Evolutionary conservation across 1,140 invertebrate genomes (phyloP), one percentile per base, ranked within the genome.

Genomic region (Leptoteleia sp.): DNA sequence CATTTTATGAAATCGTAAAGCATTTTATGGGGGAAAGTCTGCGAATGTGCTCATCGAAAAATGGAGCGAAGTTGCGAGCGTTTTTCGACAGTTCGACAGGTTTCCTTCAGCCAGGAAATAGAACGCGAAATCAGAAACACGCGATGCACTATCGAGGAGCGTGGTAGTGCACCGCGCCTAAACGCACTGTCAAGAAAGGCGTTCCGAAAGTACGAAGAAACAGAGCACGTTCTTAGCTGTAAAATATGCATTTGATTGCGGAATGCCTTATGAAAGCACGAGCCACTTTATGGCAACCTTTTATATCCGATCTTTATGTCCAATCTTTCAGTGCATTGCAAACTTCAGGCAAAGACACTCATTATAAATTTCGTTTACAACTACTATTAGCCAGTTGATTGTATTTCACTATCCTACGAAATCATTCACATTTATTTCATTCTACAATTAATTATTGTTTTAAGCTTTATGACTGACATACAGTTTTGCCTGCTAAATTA

Each of bases 1-100:
- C 38, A 40, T 50, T 67, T 76, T 67, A 76, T 67, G 54, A 61
- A 67, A 76, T 33, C 72, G 47, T 76, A 76, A 76, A 76, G 31
- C 31, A 67, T 31, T 76, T 76, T 67, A 76, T 76, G 40, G 62
- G 72, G 38, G 72, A 76, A 76, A 76, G 61, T 67, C 38, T 4
- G 29, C 11, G 33, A 25, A 54, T 8, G 27, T 22, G 15, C 33
- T 54, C 38, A 42, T 50, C 62, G 5, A n/a, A 8, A 12, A 35
- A 13, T 0, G 7, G 29, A 11, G 12, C 29, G 16, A 61, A 40
- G 13, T 47, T 47, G 6, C 37, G 16, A 42, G 6, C 8, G 22
- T 8, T 70, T 33, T 50, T 70, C 31, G 40, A 47, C 22, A 55
- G 7, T 27, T 17, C 40, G 37, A 11, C 27, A 1, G 0, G 4